These are phyloP conservation scores for Andricus curvator DNA, from an alignment of 2,888 invertebrate species.

Conservation along the genomic window DNA sequence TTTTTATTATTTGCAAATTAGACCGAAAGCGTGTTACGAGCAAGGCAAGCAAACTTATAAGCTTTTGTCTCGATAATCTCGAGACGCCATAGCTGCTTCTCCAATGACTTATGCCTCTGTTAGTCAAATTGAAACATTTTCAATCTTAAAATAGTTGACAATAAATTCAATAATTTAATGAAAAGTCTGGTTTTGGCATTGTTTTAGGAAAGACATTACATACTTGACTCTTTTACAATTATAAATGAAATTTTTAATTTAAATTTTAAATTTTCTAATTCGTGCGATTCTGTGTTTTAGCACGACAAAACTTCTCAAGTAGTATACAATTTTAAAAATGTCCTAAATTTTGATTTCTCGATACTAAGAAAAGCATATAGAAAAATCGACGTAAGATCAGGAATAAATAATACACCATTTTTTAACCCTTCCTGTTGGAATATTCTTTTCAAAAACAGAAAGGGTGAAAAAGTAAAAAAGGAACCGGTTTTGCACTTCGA, in stretches of 20 bases:
- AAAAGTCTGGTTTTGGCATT: background rate
- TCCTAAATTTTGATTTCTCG: background rate
- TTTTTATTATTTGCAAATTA: slow-evolving; percentile 24
- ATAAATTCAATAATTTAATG: background rate
- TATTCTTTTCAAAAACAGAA: background rate
- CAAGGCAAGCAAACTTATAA: slow-evolving; percentile 54
- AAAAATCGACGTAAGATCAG: background rate
- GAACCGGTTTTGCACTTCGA: slow-evolving; percentile 35
- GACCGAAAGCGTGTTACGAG: slow-evolving; percentile 46
- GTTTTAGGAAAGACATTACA: background rate
- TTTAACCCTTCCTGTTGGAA: background rate
- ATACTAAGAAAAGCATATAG: background rate
- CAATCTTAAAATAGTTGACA: background rate
- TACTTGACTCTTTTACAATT: background rate
- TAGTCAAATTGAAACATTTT: background rate
- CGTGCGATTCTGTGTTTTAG: background rate
- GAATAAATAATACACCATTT: background rate
- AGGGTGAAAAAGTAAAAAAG: slow-evolving; percentile 15
- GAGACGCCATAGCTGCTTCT: slow-evolving; percentile 59
- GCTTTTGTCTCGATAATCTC: slow-evolving; percentile 56
- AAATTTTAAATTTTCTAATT: background rate
- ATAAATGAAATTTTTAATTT: background rate
- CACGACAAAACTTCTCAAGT: background rate
- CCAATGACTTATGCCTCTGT: background rate
- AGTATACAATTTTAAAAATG: background rate